Percentiles rank a stretch among this genome's conserved stretches.
Evolutionary conservation across 1,140 invertebrate genomes (phyloP).

Genomic region (Lasaia peninsularis): DNA sequence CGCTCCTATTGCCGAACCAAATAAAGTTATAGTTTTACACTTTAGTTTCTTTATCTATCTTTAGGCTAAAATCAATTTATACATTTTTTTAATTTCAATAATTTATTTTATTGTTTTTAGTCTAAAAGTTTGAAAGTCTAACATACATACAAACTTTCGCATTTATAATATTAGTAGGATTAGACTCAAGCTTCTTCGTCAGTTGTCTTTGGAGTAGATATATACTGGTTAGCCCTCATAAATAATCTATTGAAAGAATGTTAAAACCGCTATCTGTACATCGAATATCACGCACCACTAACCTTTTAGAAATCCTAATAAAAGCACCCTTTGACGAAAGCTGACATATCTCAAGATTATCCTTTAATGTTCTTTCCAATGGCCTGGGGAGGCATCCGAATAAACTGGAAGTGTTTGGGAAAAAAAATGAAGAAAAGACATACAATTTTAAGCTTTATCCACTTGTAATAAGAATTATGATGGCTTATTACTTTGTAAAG

Average conservation of each 20-base stretch:
- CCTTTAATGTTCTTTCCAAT: slow-evolving; percentile 35
- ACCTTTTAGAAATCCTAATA: background rate
- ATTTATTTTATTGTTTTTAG: no score
- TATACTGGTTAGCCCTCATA: no score
- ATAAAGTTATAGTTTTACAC: no score
- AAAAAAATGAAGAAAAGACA: background rate
- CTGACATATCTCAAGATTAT: slow-evolving; percentile 12
- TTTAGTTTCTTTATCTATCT: no score
- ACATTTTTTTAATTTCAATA: no score
- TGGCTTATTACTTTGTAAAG: background rate
- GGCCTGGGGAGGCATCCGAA: slow-evolving; percentile 43
- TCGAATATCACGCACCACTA: background rate
- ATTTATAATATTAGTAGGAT: no score
- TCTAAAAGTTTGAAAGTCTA: no score
- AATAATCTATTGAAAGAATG: background rate
- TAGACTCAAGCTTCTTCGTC: no score
- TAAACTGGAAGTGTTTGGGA: slow-evolving; percentile 28
- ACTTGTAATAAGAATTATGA: background rate
- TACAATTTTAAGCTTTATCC: slow-evolving; percentile 5
- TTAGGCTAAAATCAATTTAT: no score
- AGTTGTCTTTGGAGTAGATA: no score
- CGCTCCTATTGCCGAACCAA: no score
- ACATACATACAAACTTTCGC: no score
- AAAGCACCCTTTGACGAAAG: slow-evolving; percentile 16
- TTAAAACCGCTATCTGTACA: background rate